Conservation (phyloP, 2,888 invertebrate species). For the Noctua fimbriata region DNA sequence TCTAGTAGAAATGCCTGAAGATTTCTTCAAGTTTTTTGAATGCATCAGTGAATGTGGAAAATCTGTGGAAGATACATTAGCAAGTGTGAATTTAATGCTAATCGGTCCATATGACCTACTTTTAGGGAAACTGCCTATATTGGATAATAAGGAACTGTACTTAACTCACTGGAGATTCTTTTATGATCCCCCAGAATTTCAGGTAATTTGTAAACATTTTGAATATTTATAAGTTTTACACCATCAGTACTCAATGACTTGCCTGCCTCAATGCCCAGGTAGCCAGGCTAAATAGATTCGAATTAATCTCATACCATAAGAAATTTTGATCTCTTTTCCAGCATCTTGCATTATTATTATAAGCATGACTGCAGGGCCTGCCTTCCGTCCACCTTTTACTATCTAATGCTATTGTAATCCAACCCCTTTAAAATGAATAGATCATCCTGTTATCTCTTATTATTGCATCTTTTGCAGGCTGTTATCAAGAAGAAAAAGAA, state of each 20-base stretch:
- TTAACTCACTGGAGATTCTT: constrained; percentile 97
- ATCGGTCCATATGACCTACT: constrained; percentile 97
- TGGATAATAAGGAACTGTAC: constrained; percentile 91
- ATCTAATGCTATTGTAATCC: neutral
- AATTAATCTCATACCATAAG: too few relatives aligned
- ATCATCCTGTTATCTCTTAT: neutral
- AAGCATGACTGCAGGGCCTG: neutral
- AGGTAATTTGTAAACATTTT: constrained; percentile 87
- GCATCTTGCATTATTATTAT: neutral
- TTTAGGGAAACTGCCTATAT: constrained; percentile 90
- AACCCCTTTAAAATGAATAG: neutral
- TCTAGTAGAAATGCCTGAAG: constrained; percentile 96
- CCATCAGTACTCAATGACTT: neutral
- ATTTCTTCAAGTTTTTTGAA: constrained; percentile 96
- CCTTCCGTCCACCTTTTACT: neutral
- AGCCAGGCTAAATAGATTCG: neutral
- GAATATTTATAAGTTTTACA: neutral
- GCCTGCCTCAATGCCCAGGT: neutral
- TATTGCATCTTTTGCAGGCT: constrained; percentile 87
- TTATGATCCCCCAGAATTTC: constrained; percentile 98
- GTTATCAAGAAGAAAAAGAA: constrained; percentile 92
- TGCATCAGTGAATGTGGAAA: constrained; percentile 91
- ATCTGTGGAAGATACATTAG: constrained; percentile 91
- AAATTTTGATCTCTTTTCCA: neutral
- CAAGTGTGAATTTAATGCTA: constrained; percentile 92